Percentiles rank a stretch among this genome's conserved stretches.
Conservation (phyloP, 2,888 invertebrate genomes). For the Eremobia ochroleuca region DNA sequence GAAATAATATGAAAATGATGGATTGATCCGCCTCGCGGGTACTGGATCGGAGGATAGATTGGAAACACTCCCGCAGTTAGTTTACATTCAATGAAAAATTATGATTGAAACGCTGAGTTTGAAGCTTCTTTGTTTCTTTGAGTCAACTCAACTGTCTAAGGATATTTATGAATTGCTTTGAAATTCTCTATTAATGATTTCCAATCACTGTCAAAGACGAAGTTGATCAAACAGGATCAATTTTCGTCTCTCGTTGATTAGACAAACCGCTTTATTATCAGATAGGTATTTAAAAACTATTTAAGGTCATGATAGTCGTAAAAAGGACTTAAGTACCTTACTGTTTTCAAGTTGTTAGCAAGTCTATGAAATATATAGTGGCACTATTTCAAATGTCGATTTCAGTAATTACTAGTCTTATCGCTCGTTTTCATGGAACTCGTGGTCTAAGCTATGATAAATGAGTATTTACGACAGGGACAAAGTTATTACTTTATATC, state of each 20-base stretch:
- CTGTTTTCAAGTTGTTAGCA: conserved; percentile 32
- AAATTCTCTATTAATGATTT: conserved; percentile 58
- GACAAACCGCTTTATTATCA: conserved; percentile 24
- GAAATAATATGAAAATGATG: conserved; percentile 56
- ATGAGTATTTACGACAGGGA: conserved; percentile 26
- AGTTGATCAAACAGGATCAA: conserved; percentile 53
- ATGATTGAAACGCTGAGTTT: conserved; percentile 60
- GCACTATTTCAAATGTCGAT: conserved; percentile 27
- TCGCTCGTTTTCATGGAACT: conserved; percentile 31
- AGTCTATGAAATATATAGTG: conserved; percentile 28
- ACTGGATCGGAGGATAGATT: conserved; percentile 21
- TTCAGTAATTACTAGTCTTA: conserved; percentile 43
- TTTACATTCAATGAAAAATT: conserved; percentile 59
- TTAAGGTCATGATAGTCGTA: neutral
- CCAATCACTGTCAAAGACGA: conserved; percentile 64
- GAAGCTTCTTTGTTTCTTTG: conserved; percentile 61
- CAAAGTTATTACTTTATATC: conserved; percentile 31
- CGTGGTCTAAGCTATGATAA: conserved; percentile 20
- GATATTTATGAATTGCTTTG: conserved; percentile 63
- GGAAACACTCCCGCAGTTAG: conserved; percentile 46
- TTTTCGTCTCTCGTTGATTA: conserved; percentile 43
- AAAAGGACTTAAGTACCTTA: neutral
- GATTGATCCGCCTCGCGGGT: conserved; percentile 40
- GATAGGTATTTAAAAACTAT: conserved; percentile 20
- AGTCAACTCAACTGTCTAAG: conserved; percentile 53